Conservation (phyloP, 1,140 invertebrate genomes). For the Anastrepha ludens region DNA sequence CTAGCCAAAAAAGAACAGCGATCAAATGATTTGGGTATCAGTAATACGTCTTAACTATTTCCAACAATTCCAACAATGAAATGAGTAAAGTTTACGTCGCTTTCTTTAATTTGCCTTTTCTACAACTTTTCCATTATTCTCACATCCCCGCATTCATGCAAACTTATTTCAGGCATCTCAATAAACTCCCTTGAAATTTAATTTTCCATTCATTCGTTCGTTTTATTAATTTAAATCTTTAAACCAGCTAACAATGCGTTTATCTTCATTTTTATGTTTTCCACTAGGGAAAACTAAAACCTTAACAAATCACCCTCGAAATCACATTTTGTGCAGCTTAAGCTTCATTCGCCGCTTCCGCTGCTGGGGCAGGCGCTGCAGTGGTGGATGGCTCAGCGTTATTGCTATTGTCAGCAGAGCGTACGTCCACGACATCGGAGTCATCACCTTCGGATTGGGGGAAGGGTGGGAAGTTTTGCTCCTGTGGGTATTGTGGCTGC, state of each 20-base stretch:
- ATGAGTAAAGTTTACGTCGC: too few relatives aligned
- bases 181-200: constrained; percentile 16
- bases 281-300: constrained; percentile 25
- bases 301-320: constrained; percentile 3
- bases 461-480: constrained; percentile 70
- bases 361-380: constrained; percentile 62
- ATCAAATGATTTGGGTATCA: too few relatives aligned
- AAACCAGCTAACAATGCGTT: constrained; percentile 30
- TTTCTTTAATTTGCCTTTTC: too few relatives aligned
- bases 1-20: too few relatives aligned
- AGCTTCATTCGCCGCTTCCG: constrained; percentile 60
- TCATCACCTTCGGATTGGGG: constrained; percentile 60
- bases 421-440: constrained; percentile 70
- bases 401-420: constrained; percentile 58
- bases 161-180: neutral
- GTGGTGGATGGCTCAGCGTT: constrained; percentile 60
- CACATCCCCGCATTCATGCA: neutral
- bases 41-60: too few relatives aligned
- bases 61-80: too few relatives aligned
- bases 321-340: constrained; percentile 21
- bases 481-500: constrained; percentile 63
- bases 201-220: constrained; percentile 29
- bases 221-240: constrained; percentile 46
- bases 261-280: constrained; percentile 8
- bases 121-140: neutral